phyloP scores from a whole-genome alignment of 2,888 invertebrate genomes.

The Metopia argyrocephala region DNA sequence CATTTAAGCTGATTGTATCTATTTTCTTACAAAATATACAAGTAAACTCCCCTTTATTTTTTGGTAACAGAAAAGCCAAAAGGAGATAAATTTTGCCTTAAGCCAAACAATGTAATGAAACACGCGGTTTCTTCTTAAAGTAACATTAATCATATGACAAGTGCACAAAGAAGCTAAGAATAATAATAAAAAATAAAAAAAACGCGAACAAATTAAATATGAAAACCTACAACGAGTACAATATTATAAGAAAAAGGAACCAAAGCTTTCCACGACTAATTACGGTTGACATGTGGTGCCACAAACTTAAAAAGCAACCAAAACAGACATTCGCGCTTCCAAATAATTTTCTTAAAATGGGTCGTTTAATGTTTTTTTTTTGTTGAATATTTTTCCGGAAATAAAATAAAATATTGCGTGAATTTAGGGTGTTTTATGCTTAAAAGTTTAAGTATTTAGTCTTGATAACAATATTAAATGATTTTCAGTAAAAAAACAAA shows the following conservation, averaged over 20 bases:
- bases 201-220: not conserved
- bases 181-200: slow-evolving; percentile 4
- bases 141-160: slow-evolving; percentile 72
- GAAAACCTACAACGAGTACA: not conserved
- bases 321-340: slow-evolving; percentile 32
- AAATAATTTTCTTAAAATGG: slow-evolving; percentile 40
- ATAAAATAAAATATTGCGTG: slow-evolving; percentile 45
- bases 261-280: slow-evolving; percentile 67
- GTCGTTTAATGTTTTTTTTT: slow-evolving; percentile 33
- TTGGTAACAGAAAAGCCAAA: not conserved
- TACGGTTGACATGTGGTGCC: slow-evolving; percentile 75
- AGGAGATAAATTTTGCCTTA: slow-evolving; percentile 50
- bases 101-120: slow-evolving; percentile 54
- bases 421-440: slow-evolving; percentile 60
- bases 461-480: slow-evolving; percentile 47
- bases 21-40: slow-evolving; percentile 21
- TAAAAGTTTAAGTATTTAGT: slow-evolving; percentile 55
- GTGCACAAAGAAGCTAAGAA: slow-evolving; percentile 63
- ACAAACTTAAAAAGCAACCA: slow-evolving; percentile 65
- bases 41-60: slow-evolving; percentile 10
- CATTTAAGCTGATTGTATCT: slow-evolving; percentile 44
- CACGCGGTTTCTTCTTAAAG: slow-evolving; percentile 56
- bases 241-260: not conserved
- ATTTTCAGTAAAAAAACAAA: slow-evolving; percentile 25
- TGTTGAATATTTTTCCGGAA: slow-evolving; percentile 46